Evolutionary conservation across 2,797 vertebrate species (phyloP).

Genomic region (Loriculus beryllinus): DNA sequence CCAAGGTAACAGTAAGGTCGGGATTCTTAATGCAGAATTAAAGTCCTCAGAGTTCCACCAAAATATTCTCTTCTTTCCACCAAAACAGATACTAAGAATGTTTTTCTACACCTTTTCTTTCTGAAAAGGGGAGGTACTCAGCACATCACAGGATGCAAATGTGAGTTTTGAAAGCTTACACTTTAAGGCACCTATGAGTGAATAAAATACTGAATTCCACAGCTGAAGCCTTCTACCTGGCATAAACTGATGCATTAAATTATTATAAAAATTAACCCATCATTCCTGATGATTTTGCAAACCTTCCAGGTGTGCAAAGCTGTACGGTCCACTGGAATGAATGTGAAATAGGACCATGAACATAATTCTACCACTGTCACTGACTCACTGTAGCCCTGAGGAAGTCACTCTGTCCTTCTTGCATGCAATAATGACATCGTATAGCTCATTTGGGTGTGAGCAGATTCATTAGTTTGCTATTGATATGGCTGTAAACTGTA

Average conservation of each 20-base stretch:
- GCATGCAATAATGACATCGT: not conserved
- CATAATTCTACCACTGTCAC: not conserved
- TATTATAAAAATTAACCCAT: not conserved
- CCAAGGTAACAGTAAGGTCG: not conserved
- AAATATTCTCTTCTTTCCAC: not conserved
- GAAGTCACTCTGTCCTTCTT: conserved; percentile 4
- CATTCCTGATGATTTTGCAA: not conserved
- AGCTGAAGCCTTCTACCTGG: not conserved
- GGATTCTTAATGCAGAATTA: not conserved
- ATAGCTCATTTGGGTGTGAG: conserved; percentile 39
- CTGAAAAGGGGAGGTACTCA: not conserved
- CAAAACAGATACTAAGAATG: not conserved
- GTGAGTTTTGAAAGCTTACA: not conserved
- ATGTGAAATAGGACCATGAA: not conserved
- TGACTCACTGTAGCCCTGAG: conserved; percentile 39
- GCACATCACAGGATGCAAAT: not conserved
- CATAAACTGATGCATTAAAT: not conserved
- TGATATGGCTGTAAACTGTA: conserved; percentile 34
- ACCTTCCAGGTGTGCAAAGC: not conserved
- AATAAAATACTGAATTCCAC: not conserved
- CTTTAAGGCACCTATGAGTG: not conserved
- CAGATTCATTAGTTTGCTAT: conserved; percentile 39
- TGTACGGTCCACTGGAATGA: not conserved
- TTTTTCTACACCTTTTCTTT: not conserved
- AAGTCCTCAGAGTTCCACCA: not conserved